A percentile compares a stretch with the other conserved stretches of the same genome.
phyloP scores from a whole-genome alignment of 2,113 vertebrate species.

The Piprites chloris region DNA sequence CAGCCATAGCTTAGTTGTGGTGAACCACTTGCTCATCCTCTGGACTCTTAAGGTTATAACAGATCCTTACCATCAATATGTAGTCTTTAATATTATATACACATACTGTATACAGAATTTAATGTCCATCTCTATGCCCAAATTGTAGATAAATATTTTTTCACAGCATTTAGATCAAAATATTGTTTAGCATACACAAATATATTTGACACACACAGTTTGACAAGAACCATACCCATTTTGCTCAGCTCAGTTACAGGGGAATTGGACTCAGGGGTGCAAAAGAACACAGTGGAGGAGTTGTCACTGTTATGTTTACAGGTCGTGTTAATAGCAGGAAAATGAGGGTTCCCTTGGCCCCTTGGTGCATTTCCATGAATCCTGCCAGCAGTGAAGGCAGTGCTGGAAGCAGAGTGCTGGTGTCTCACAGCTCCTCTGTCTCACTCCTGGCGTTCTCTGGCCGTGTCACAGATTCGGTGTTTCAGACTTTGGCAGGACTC shows the following conservation, averaged over 20 bases:
- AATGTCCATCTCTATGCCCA: neutral
- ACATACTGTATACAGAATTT: neutral
- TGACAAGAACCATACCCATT: conserved; percentile 9
- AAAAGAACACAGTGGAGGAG: neutral
- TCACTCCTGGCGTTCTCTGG: neutral
- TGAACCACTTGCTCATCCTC: neutral
- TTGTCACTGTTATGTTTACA: neutral
- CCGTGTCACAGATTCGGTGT: neutral
- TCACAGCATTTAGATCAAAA: conserved; percentile 50
- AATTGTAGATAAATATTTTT: neutral
- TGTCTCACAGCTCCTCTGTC: neutral
- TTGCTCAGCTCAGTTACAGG: neutral
- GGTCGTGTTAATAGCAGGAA: neutral
- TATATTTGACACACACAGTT: neutral
- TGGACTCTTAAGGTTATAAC: neutral
- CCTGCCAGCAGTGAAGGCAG: neutral
- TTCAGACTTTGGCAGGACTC: neutral
- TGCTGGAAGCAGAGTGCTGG: neutral
- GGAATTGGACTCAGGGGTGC: neutral
- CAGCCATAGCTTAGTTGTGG: neutral
- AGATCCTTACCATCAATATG: neutral
- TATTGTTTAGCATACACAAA: conserved; percentile 19
- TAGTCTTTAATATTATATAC: neutral
- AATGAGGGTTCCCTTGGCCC: neutral
- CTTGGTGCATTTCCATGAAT: neutral